Evolutionary conservation across 2,888 invertebrate genomes (phyloP), one percentile per base, ranked within the genome.

Genomic region (Drosophila quasianomalipes): DNA sequence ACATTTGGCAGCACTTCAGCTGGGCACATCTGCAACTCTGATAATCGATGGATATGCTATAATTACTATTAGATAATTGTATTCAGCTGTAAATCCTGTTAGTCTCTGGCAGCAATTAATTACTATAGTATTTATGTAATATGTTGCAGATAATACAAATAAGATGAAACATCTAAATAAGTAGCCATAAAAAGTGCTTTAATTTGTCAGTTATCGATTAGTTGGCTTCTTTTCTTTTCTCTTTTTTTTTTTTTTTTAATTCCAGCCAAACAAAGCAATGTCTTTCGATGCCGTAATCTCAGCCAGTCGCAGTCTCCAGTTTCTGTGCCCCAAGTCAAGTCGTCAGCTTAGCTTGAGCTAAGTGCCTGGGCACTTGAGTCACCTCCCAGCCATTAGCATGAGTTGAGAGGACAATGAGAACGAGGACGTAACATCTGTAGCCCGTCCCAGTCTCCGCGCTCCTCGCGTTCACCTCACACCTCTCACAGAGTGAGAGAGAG

Each of bases 341-440:
- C 61, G 41, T 55, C 31, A 26, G 54, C 35, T 51, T 54, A 55
- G 72, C 31, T 37, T 47, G 44, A 41, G 68, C 65, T 81, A 75
- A 82, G 87, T 82, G 87, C 71, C 82, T 37, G 53, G 60, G 69
- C 70, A 68, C 85, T 79, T 70, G 79, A 79, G 88, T 58, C 44
- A 65, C n/a, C 57, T 67, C 37, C 63, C 71, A 65, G 67, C 72
- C 83, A 77, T 77, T 73, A 81, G 73, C 73, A 57, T 30, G 44
- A 30, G 33, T 39, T 30, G 9, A 60, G 52, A 31, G 41, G 37
- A 54, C 70, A 57, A 41, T 22, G 37, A 28, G 22, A 39, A 53
- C 30, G 60, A 57, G 44, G 44, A 49, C 35, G 31, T 44, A 37
- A 16, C 54, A 9, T 14, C 47, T 31, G 22, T 22, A 69, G 70